Base-by-base conservation (phyloP, 2,797 vertebrate species). In the Chelonia mydas region DNA sequence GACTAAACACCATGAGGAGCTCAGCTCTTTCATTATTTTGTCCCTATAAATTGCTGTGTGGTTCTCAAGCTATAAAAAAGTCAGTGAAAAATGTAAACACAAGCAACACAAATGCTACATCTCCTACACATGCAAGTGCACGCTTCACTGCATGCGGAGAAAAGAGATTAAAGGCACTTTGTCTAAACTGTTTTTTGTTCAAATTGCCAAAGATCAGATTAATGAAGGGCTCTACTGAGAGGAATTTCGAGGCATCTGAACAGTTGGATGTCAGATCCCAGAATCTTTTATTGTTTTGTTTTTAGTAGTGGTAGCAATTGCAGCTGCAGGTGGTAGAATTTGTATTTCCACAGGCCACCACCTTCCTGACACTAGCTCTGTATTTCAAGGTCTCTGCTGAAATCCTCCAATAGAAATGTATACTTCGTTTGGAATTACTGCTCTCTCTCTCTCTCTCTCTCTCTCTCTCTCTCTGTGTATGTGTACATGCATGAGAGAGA, bases 391-490 rank as follows among this genome's bases (percentile, higher is more conserved):
- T 49, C 53, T 45, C 51, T 28, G 16, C 49, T 0, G 0, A 54
- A 11, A 23, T 23, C 2, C 19, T 13, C n/a, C 28, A 1, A 16
- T 17, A 50, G 47, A 33, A 33, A 50, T 23, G 11, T 7, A 68
- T 0, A 0, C 54, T 55, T 15, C 1, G 1, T 85, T 55, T 0
- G 2, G 47, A 0, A 49, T 89, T 91, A 0, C 68, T 51, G 50
- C 47, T 47, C 47, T 47, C 47, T 49, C 47, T 49, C 41, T 41
- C 41, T 41, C n/a, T n/a, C n/a, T n/a, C 41, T 41, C 41, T 41
- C 41, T 41, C 41, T 41, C 41, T 41, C 41, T 41, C 41, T 41
- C 41, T 41, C 41, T 41, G 45, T 15, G 74, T 27, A 27, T 50
- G 3, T 10, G 55, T 86, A 1, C 21, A 5, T 3, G 0, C 81